phyloP scores from a whole-genome alignment of 1,140 invertebrate genomes.

The Lepidurus apus region DNA sequence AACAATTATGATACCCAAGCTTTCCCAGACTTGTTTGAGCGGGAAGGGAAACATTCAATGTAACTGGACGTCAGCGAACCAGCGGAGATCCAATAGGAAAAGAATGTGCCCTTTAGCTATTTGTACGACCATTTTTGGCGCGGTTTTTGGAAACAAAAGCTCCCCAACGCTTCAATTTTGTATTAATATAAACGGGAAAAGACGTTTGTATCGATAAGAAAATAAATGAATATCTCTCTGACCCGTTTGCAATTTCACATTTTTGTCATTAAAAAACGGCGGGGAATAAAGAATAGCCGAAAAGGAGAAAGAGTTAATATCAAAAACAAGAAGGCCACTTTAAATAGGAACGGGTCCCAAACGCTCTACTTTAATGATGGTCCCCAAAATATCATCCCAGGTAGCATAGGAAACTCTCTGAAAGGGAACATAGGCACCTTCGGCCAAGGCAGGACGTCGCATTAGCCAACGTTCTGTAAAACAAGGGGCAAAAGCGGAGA shows the following conservation, averaged over 20 bases:
- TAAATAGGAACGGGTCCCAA: slow-evolving; percentile 12
- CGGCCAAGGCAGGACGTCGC: neutral
- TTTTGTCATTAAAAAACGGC: neutral
- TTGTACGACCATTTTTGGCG: neutral
- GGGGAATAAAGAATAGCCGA: neutral
- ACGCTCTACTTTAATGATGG: slow-evolving; percentile 3
- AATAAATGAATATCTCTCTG: neutral
- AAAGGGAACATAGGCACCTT: neutral
- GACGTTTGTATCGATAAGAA: neutral
- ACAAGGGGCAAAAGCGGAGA: neutral
- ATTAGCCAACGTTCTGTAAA: neutral
- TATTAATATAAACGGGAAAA: slow-evolving; percentile 12
- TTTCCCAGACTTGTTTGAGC: neutral
- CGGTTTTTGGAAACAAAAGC: neutral
- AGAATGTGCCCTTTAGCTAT: neutral
- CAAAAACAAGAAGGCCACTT: neutral
- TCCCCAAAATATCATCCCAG: slow-evolving; percentile 2
- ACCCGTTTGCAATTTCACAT: neutral
- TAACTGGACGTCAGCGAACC: neutral
- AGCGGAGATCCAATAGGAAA: neutral
- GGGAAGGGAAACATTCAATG: neutral
- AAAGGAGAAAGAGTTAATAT: neutral
- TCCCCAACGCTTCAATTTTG: neutral
- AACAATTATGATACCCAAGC: neutral
- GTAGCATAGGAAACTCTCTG: neutral